Base-by-base conservation (phyloP, 2,797 vertebrate genomes). In the Anisognathus igniventris region DNA sequence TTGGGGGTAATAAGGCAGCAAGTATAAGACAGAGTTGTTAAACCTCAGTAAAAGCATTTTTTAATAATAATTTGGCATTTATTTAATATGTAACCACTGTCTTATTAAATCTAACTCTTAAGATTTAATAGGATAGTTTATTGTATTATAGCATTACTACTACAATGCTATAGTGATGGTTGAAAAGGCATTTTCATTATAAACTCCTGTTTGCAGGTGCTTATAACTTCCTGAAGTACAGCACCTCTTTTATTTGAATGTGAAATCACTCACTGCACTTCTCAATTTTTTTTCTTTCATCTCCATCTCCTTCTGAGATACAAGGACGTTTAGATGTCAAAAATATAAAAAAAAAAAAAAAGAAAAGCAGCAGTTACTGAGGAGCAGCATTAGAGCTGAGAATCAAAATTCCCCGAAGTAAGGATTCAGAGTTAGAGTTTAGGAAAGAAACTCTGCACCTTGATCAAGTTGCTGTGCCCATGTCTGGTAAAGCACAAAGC, bases 101-200 rank as follows among this genome's bases (percentile, higher is more conserved):
- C 96, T 97, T 97, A 97, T 97, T 97, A 97, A 97, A 97, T 97
- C 96, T 95, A 96, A 94, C 72, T 91, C 76, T 83, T 97, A 93
- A 93, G 92, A 95, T 96, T 97, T 97, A 97, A 97, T 97, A 95
- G 94, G 77, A 95, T 72, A 95, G 71, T 96, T 97, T 97, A 96
- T 97, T 97, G 95, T 96, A 94, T 95, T 93, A 93, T 40, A 81
- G 88, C 35, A 33, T 96, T 66, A 22, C 92, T 95, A 80, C 80
- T 90, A 91, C 4, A 54, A 92, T 6, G 44, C 92, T 92, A 65
- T 82, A 96, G 97, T 96, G 97, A 95, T 96, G 97, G 96, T 97
- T 98, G 96, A 97, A 96, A 96, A 98, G 92, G 92, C 93, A 95
- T 97, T 98, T 98, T 98, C 97, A 97, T 98, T 98, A 97, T 88